Evolutionary conservation across 1,140 invertebrate species (phyloP).

Genomic region (Cherax destructor): DNA sequence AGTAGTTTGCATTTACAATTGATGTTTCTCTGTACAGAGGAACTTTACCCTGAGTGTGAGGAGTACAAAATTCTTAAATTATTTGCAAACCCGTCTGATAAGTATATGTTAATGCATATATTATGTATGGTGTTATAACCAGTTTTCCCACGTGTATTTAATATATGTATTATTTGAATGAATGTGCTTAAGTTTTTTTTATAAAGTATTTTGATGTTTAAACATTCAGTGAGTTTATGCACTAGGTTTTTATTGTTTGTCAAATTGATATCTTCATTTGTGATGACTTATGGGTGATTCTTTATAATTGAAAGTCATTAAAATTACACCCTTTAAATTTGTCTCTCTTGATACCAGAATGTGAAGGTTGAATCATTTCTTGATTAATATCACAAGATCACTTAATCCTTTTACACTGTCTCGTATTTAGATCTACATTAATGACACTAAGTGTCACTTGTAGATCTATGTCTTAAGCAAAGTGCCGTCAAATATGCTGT

Average conservation of each 20-base stretch:
- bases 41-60: constrained; percentile 18
- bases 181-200: constrained; percentile 6
- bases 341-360: background rate
- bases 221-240: constrained; percentile 48
- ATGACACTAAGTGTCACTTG: too few species aligned
- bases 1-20: constrained; percentile 12
- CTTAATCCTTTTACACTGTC: too few species aligned
- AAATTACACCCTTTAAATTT: constrained; percentile 17
- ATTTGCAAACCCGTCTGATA: constrained; percentile 27
- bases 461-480: too few species aligned
- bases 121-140: constrained; percentile 13
- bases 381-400: too few species aligned
- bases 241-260: constrained; percentile 45
- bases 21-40: background rate
- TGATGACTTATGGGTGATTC: constrained; percentile 52
- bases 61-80: constrained; percentile 59
- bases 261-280: constrained; percentile 37
- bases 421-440: too few species aligned
- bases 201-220: constrained; percentile 54
- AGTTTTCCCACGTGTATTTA: constrained; percentile 23
- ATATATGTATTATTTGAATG: constrained; percentile 5
- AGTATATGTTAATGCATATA: constrained; percentile 18
- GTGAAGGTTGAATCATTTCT: too few species aligned
- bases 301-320: constrained; percentile 44
- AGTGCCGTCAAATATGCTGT: too few species aligned